Evolutionary conservation across 2,113 vertebrate genomes (phyloP), one percentile per base, ranked within the genome.

Genomic region (Camelus dromedarius): DNA sequence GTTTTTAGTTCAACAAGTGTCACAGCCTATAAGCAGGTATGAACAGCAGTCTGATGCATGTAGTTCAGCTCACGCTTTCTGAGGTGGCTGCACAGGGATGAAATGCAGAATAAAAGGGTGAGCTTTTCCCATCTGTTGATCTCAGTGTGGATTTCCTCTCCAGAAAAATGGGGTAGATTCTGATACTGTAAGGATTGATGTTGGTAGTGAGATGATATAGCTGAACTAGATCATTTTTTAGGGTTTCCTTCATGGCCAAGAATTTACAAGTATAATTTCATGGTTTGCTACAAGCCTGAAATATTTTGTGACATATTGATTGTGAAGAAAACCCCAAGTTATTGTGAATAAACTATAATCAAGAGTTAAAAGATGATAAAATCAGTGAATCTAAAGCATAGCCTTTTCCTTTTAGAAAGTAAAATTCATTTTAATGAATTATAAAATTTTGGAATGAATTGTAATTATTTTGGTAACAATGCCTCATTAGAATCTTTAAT

Each of bases 1-100:
- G 98, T 99, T 97, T 99, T 99, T 98, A 99, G 99, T 56, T 97
- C 98, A 3, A 62, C 98, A 0, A 99, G 99, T 92, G 96, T 99
- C 98, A 98, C 98, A 4, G 98, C 98, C 0, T 99, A 98, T 96
- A 99, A 99, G 95, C 99, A 99, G 99, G 99, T 99, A 96, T 18
- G 81, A 52, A 13, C 28, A 16, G 60, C 58, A n/a, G 2, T 62
- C 28, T 62, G 30, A 58, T 30, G 69, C 14, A 50, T 32, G 2
- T n/a, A n/a, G 35, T 56, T 72, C 62, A 73, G 66, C 15, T 72
- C 0, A 26, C 14, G 26, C 19, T 76, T 79, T 70, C 35, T 56
- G 46, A 84, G 76, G 28, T 60, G 79, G 64, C 6, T 87, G 35
- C 48, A 32, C 26, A 38, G 32, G 86, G 32, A 52, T 91, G 35